Evolutionary conservation across 1,140 invertebrate species (phyloP).

Genomic region (Drosophila nigrodunni): DNA sequence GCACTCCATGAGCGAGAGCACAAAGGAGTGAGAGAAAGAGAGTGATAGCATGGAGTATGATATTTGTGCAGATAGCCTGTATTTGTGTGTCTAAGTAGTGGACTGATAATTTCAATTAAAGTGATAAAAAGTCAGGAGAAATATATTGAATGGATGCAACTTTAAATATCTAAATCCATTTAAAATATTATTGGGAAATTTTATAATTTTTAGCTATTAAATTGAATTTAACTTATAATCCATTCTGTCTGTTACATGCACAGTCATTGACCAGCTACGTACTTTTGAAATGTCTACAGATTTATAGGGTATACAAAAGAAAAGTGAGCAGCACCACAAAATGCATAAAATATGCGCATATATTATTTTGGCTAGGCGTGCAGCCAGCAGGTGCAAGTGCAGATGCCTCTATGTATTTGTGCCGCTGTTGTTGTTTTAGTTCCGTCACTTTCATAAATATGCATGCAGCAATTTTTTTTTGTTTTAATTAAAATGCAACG

Average conservation of each 20-base stretch:
- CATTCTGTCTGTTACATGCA: neutral
- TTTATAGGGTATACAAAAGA: constrained; percentile 38
- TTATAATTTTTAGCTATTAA: no score
- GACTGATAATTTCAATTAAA: no score
- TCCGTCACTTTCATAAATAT: constrained; percentile 73
- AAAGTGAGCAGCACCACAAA: constrained; percentile 72
- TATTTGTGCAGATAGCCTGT: constrained; percentile 1
- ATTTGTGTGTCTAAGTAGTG: no score
- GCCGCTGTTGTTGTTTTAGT: constrained; percentile 21
- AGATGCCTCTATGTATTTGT: constrained; percentile 19
- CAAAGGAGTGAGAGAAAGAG: constrained; percentile 30
- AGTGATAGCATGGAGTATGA: constrained; percentile 14
- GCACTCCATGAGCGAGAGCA: neutral
- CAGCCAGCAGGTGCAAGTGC: constrained; percentile 55
- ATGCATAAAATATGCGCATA: constrained; percentile 81
- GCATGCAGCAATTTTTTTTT: constrained; percentile 73
- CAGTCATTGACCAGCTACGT: neutral
- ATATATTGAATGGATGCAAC: no score
- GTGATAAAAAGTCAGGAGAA: no score
- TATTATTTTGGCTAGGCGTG: constrained; percentile 77
- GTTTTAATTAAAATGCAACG: constrained; percentile 79
- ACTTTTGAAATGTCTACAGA: neutral
- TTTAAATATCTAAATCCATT: no score
- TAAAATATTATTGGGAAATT: no score
- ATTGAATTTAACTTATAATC: no score